Evolutionary conservation across 2,797 vertebrate species (phyloP), one percentile per base, ranked within the genome.

Genomic region (Scyliorhinus canicula): DNA sequence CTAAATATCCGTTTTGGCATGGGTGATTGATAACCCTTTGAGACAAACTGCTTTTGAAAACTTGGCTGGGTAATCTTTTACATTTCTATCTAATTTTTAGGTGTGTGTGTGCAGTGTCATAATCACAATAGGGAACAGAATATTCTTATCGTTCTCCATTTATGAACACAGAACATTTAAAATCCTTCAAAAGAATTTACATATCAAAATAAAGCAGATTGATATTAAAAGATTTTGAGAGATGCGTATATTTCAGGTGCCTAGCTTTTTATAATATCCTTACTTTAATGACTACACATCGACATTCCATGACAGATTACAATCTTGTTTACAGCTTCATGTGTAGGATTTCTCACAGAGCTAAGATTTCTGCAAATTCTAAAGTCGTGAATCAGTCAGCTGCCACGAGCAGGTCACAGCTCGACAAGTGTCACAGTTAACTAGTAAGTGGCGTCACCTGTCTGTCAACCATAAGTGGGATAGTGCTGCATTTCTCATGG

Each of bases 301-400:
- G 11, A 85, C 84, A 90, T 60, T 91, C 55, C 88, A 40, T 40
- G 88, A 50, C 35, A 63, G 88, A 40, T 60, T 91, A 91, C 57
- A 85, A 8, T 52, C 47, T 65, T 21, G 50, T 84, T n/a, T 60
- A n/a, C 55, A 63, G 88, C 11, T 63, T 21, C 57, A 21, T 26
- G 55, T 91, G 31, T 31, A 57, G 57, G 88, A 91, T 91, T 91
- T 91, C 55, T 60, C 86, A 57, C 86, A 90, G 86, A 57, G 86
- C 86, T 90, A 57, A 90, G 12, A 63, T 91, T 91, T 91, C 55
- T 40, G 14, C 35, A 91, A 60, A 91, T 63, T 85, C 82, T 85
- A 52, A 85, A 85, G 44, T 3, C 24, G 47, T 28, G 47, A 52
- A 85, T 84, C 44, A 50, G 40, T 85, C 21, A 26, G 82, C 44